A percentile compares a stretch with the other conserved stretches of the same genome.
Evolutionary conservation across 2,888 invertebrate genomes (phyloP).

Genomic region (Mythimna pallens): DNA sequence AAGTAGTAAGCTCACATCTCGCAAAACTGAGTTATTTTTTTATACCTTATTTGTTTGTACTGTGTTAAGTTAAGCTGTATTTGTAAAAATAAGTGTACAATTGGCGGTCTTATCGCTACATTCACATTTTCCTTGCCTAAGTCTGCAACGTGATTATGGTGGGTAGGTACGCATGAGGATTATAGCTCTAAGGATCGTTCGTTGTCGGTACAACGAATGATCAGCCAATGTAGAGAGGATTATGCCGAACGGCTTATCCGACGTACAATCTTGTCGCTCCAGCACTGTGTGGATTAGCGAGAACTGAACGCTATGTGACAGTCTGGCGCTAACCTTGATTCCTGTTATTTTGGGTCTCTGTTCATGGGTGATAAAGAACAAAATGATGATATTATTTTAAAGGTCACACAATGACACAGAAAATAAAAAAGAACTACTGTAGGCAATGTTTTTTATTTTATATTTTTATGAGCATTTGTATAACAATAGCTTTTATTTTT

Average conservation of each 20-base stretch:
- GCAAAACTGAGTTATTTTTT: no score
- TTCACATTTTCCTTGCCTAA: neutral
- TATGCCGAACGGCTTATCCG: constrained; percentile 15
- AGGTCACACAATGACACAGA: no score
- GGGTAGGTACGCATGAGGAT: constrained; percentile 9
- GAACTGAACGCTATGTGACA: neutral
- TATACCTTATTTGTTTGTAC: no score
- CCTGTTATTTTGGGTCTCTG: neutral
- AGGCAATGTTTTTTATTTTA: no score
- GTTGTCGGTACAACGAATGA: neutral
- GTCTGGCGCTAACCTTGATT: neutral
- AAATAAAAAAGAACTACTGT: no score
- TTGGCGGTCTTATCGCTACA: no score
- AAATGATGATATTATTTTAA: no score
- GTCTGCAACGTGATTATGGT: neutral
- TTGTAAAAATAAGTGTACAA: no score
- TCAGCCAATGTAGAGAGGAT: constrained; percentile 10
- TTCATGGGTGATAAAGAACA: neutral
- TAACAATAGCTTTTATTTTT: no score
- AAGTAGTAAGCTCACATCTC: no score
- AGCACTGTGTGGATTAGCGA: constrained; percentile 23
- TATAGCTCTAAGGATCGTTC: constrained; percentile 5
- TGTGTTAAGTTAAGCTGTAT: no score
- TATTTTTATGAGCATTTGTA: no score
- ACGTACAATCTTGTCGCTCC: constrained; percentile 22